These are phyloP conservation scores for Lineus longissimus DNA, from an alignment of 1,140 invertebrate genomes.

Conservation along the genomic window DNA sequence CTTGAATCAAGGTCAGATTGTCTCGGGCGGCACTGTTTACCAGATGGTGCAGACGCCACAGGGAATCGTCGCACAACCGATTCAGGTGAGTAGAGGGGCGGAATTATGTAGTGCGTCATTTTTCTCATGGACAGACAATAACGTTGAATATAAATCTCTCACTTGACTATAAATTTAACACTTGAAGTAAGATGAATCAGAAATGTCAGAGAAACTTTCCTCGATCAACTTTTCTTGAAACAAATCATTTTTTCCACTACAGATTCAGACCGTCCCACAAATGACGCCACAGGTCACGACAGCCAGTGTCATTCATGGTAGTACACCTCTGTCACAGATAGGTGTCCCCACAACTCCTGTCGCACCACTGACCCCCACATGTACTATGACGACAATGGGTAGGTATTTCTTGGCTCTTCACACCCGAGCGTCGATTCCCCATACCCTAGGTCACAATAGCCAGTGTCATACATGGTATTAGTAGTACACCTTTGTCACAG, in stretches of 20 bases:
- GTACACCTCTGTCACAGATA: slow-evolving; percentile 80
- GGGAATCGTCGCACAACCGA: slow-evolving; percentile 59
- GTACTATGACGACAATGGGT: slow-evolving; percentile 24
- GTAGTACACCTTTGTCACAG: slow-evolving; percentile 77
- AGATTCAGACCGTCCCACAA: slow-evolving; percentile 40
- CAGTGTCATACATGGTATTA: slow-evolving; percentile 69
- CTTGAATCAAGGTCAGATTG: slow-evolving; percentile 49
- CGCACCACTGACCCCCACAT: slow-evolving; percentile 29
- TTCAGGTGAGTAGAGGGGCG: slow-evolving; percentile 52
- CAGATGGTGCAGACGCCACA: slow-evolving; percentile 59
- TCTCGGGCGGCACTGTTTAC: slow-evolving; percentile 55
- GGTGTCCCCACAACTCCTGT: slow-evolving; percentile 62
- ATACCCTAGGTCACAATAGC: slow-evolving; percentile 42
- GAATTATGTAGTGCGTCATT: not conserved
- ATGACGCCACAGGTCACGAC: slow-evolving; percentile 30
- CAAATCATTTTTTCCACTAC: slow-evolving; percentile 1
- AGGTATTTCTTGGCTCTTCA: no score
- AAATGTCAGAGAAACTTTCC: no score
- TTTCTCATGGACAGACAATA: not conserved
- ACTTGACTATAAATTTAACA: no score
- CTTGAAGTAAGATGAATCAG: no score
- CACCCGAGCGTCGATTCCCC: no score
- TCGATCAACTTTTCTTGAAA: no score
- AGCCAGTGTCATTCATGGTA: slow-evolving; percentile 67
- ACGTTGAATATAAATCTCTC: not conserved